Evolutionary conservation across 1,140 invertebrate species (phyloP).

Genomic region (Dolichoris vasculosae): DNA sequence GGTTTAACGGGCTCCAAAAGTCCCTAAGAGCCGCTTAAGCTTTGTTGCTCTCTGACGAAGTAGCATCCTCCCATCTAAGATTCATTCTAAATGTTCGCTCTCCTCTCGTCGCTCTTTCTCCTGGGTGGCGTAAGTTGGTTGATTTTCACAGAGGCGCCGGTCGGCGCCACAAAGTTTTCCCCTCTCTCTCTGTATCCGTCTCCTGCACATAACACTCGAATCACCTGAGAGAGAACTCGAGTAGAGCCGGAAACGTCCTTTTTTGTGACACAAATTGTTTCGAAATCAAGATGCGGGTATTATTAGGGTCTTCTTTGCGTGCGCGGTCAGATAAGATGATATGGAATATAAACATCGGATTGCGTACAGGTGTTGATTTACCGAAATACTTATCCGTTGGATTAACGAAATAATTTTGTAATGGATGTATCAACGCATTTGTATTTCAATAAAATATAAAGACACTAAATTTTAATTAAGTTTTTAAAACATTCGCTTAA

Average conservation of each 20-base stretch:
- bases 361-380: constrained; percentile 20
- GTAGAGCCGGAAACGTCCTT: constrained; percentile 5
- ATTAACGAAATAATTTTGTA: background rate
- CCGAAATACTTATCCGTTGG: constrained; percentile 26
- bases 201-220: too few relatives aligned
- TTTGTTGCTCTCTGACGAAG: constrained; percentile 56
- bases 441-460: too few relatives aligned
- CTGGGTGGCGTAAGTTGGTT: constrained; percentile 9
- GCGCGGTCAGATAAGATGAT: background rate
- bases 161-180: constrained; percentile 65
- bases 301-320: constrained; percentile 6
- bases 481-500: too few relatives aligned
- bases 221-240: background rate
- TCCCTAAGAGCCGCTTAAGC: constrained; percentile 65
- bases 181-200: background rate
- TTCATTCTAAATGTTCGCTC: background rate
- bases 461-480: too few relatives aligned
- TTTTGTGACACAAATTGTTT: background rate
- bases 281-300: background rate
- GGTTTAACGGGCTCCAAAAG: constrained; percentile 56
- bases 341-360: background rate
- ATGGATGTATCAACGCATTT: background rate
- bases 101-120: constrained; percentile 52
- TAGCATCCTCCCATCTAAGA: constrained; percentile 22
- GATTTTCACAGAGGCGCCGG: constrained; percentile 55